Evolutionary conservation across 2,113 vertebrate species (phyloP), one percentile per base, ranked within the genome.

Genomic region (Pachycephala philippinensis): DNA sequence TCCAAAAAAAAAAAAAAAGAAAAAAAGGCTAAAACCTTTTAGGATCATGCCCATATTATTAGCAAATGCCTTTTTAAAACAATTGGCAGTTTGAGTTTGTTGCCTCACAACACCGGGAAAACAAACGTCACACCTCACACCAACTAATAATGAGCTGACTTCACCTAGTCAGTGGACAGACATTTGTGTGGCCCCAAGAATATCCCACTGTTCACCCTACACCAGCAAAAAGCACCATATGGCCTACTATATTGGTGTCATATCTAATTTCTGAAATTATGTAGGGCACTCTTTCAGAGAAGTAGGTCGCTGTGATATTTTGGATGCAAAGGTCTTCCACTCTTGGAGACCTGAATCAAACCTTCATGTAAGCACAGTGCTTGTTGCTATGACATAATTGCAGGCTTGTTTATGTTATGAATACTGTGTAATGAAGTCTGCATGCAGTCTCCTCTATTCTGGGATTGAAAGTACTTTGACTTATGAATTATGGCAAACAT

Each of bases 381-480:
- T 93, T 93, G 96, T 97, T 97, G 97, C 96, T 97, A 96, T 93
- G 97, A 97, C 97, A 96, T 96, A 97, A 96, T 42, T 83, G 66
- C 87, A 84, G 74, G 80, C 90, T 95, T 95, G 96, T 96, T 91
- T 96, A 96, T 96, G 93, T 96, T 93, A 96, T 96, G 94, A 94
- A 92, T 39, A 81, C 93, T 93, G 69, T 76, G 91, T 90, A 95
- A 93, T 94, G 84, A 94, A 95, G 84, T 88, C 91, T 89, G 92
- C 83, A 74, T 65, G 88, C 83, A 94, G 87, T 30, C 95, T 92
- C 80, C 86, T 94, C 94, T 97, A 94, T 95, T 97, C 93, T 95
- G 87, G 96, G 96, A 95, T 50, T 59, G 89, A 90, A 90, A 97
- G 94, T 84, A 92, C 94, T 97, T 94, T 95, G 95, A 97, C 91